Percentiles rank a stretch among this genome's conserved stretches.
These are phyloP conservation scores for Thymelicus sylvestris DNA, from an alignment of 2,888 invertebrate species.

Conservation along the genomic window DNA sequence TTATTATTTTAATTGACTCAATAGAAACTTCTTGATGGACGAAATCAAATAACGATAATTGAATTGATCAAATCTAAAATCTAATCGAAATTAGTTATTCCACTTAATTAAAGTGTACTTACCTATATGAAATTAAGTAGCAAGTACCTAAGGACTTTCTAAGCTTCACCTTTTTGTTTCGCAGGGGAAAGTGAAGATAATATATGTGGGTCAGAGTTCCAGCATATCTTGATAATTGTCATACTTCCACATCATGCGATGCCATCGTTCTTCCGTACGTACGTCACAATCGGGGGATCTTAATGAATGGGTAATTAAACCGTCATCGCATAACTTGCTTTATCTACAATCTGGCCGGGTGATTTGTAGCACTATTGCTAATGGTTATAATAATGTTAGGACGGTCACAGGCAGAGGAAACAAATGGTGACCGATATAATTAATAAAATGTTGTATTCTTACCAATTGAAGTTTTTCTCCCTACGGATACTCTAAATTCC, in stretches of 20 bases:
- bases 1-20: too few species aligned
- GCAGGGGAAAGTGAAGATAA: constrained; percentile 31
- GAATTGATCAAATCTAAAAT: too few species aligned
- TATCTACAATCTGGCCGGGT: neutral
- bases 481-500: too few species aligned
- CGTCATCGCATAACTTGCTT: constrained; percentile 5
- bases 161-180: constrained; percentile 17
- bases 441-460: too few species aligned
- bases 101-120: too few species aligned
- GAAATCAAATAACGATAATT: too few species aligned
- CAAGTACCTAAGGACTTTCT: constrained; percentile 27
- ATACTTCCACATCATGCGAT: constrained; percentile 10
- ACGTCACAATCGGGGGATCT: constrained; percentile 22
- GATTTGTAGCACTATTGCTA: neutral
- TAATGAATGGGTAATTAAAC: constrained; percentile 14
- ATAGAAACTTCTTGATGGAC: too few species aligned
- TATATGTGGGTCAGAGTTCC: constrained; percentile 34
- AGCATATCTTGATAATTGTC: constrained; percentile 29
- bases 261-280: constrained; percentile 23
- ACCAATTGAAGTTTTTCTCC: too few species aligned
- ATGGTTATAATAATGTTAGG: too few species aligned
- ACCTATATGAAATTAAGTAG: neutral
- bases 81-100: too few species aligned
- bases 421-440: too few species aligned
- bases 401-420: too few species aligned